A percentile compares a stretch with the other conserved stretches of the same genome.
phyloP scores from a whole-genome alignment of 2,888 invertebrate species.

The Dryomyza anilis region DNA sequence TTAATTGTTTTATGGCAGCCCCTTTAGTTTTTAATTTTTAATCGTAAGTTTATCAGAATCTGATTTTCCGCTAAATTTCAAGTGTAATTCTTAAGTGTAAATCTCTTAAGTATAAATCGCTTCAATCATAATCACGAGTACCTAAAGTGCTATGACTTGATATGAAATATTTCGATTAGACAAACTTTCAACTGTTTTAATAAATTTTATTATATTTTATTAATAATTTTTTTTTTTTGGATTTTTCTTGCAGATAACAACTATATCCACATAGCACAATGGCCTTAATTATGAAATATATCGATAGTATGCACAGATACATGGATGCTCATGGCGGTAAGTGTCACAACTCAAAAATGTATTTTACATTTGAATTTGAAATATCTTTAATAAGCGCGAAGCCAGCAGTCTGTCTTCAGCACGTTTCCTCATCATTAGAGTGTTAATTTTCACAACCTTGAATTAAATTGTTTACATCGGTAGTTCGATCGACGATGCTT shows the following conservation, averaged over 20 bases:
- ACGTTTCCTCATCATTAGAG: background rate
- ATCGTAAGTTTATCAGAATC: no score
- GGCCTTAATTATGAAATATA: slow-evolving; percentile 81
- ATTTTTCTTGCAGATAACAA: slow-evolving; percentile 23
- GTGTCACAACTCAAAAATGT: slow-evolving; percentile 44
- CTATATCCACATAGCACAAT: slow-evolving; percentile 62
- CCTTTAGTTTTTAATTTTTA: no score
- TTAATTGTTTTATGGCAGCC: no score
- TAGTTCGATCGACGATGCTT: background rate
- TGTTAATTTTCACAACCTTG: slow-evolving; percentile 51
- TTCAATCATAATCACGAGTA: no score
- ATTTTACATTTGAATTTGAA: background rate
- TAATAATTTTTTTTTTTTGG: background rate
- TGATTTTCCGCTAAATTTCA: no score
- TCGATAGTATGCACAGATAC: slow-evolving; percentile 78
- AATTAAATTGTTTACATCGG: slow-evolving; percentile 28
- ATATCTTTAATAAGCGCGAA: background rate
- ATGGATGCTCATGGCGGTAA: slow-evolving; percentile 86
- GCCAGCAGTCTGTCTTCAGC: background rate
- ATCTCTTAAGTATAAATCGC: no score
- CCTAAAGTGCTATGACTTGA: no score
- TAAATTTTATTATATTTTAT: background rate
- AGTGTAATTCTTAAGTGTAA: no score
- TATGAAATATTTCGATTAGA: no score
- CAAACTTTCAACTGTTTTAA: no score